Base-by-base conservation (phyloP, 2,113 vertebrate genomes). In the Solenodon paradoxus region DNA sequence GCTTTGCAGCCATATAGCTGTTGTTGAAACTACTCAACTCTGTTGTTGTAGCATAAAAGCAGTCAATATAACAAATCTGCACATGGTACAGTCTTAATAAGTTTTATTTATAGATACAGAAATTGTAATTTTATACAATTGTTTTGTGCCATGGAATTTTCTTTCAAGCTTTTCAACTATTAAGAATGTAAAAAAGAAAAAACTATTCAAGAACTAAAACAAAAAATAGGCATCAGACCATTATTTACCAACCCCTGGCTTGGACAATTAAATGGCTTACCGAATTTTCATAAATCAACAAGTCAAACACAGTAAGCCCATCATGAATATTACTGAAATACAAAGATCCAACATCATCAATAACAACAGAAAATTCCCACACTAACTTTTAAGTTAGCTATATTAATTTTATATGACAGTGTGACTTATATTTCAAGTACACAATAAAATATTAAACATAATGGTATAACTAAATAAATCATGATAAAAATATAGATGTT, bases 381-480 rank as follows among this genome's bases (percentile, higher is more conserved):
- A 95, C 63, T 95, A 92, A 86, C 40, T 75, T 90, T 74, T 72
- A 94, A 85, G 66, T 61, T 51, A 95, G 69, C 83, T 30, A 81
- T 94, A 94, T 63, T 92, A 95, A 97, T 93, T 97, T 94, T 93
- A 93, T 85, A 85, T 94, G 77, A 95, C 16, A 81, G 55, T 92
- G 53, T 32, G 47, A 63, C 84, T 93, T 92, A 92, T 26, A 90
- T 88, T 92, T 92, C 95, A 92, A 92, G n/a, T 40, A n/a, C 38
- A 88, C 57, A 61, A 95, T 96, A 92, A 95, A 96, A 95, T 92
- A 97, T 96, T 96, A 92, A 97, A 90, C 74, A 92, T 94, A 94
- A 95, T 90, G 63, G 69, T 80, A 63, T 79, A 94, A 61, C 8
- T 35, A 92, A 97, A 93, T 92, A 95, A 90, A 96, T 80, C 63